Conservation (phyloP, 1,140 invertebrate species). For the Ooceraea biroi region DNA sequence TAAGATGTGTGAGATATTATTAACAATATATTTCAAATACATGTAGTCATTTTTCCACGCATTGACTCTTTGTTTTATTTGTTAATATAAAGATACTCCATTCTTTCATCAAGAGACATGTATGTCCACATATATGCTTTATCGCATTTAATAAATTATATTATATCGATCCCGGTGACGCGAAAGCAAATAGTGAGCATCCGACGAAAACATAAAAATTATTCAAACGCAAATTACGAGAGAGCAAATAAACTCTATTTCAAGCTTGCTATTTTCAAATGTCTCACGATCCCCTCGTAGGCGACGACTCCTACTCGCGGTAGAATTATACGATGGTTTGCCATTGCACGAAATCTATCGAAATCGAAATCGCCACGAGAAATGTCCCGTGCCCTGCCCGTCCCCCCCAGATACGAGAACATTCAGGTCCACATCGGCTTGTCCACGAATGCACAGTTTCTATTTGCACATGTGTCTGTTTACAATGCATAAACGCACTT, state of each 20-base stretch:
- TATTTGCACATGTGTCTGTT: slow-evolving; percentile 67
- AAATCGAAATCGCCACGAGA: background rate
- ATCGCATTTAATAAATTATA: background rate
- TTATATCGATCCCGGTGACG: background rate
- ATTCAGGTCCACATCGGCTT: slow-evolving; percentile 59
- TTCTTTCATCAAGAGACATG: background rate
- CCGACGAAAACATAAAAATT: background rate
- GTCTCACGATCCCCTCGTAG: background rate
- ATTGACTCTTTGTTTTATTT: background rate
- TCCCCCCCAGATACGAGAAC: slow-evolving; percentile 34
- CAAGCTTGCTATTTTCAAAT: background rate
- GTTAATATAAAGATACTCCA: background rate
- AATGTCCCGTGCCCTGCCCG: slow-evolving; percentile 7
- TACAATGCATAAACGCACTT: slow-evolving; percentile 71
- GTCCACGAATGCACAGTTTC: slow-evolving; percentile 63
- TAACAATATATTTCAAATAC: background rate
- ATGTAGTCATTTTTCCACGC: background rate
- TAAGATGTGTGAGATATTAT: background rate
- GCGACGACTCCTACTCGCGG: background rate
- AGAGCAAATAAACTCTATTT: background rate
- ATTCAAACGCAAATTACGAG: background rate
- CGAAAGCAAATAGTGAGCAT: background rate
- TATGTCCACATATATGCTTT: no score
- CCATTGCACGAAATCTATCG: slow-evolving; percentile 19
- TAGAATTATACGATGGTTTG: background rate